Evolutionary conservation across 2,888 invertebrate genomes (phyloP), one percentile per base, ranked within the genome.

Genomic region (Eilema depressum): DNA sequence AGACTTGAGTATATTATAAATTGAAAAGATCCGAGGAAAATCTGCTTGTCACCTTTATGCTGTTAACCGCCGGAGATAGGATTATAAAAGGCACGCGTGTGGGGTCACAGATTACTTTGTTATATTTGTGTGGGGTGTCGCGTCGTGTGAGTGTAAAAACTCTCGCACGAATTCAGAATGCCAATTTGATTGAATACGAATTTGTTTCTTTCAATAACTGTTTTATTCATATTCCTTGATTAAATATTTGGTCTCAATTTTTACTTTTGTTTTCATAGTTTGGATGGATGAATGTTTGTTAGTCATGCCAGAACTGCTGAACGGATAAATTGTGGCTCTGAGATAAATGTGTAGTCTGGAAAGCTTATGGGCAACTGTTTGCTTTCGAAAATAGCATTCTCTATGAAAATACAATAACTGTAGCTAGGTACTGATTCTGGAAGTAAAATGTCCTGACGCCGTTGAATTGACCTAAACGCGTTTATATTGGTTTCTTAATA

Each of bases 21-120:
- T 53, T n/a, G 10, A 53, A 14, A 53, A 37, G 60, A 61, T 70
- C 63, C 28, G 11, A 64, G 47, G 14, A 14, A 62, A 67, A n/a
- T 60, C 33, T 30, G 33, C 63, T 60, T 47, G 64, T 72, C 69
- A 37, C 37, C 37, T 33, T 28, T 33, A 33, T 62, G 37, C 30
- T 70, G 66, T 68, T 61, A 67, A 68, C 47, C 28, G 47, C 65
- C 62, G 66, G 69, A 64, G 67, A 74, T 70, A 68, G 62, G 23
- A 67, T 70, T 68, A 65, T 33, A 30, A 23, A 28, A 30, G 25
- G 65, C 30, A 65, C 28, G 8, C n/a, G 14, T 10, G 57, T 57
- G 25, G 12, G 3, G 3, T n/a, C n/a, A n/a, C n/a, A n/a, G n/a
- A n/a, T n/a, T n/a, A n/a, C n/a, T n/a, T n/a, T n/a, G n/a, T n/a